Evolutionary conservation across 2,888 invertebrate genomes (phyloP), one percentile per base, ranked within the genome.

Genomic region (Eristalis intricaria): DNA sequence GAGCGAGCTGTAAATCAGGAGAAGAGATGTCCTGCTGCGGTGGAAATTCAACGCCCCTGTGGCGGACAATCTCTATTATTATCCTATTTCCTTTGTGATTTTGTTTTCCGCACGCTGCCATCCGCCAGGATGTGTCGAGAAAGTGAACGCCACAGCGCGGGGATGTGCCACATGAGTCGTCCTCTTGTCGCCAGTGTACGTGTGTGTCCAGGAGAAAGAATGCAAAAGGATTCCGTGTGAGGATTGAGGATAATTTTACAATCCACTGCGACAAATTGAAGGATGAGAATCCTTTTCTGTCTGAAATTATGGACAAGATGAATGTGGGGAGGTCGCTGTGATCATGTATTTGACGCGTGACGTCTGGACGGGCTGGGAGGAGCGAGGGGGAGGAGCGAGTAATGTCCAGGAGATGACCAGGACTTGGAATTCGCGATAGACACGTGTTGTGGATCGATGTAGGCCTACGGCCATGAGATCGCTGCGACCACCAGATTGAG

Each of bases 1-100:
- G 32, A 32, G 5, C 63, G 69, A 23, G 15, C 32, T 40, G 68
- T 56, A 58, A 69, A 81, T 81, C 68, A 56, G 38, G 32, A 32
- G 8, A 8, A 38, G 40, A 8, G 56, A 81, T 69, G 64, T 69
- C 74, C 81, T 75, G 81, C 64, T 81, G 81, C 63, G 68, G 63
- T 80, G 56, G 68, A 74, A 69, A 75, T 58, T 40, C 19, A 69
- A 75, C 74, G 50, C 79, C 80, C 80, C 61, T 22, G 58, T 43
- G 68, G 74, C 26, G 74, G 19, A 81, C 70, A 70, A 65, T 71
- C 81, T 76, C 76, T 82, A 43, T 76, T 76, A 82, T 82, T 76
- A 68, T 63, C 60, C 7, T 56, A 68, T 80, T 69, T 82, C 69
- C 66, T 82, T 65, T 76, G 81, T 66, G 60, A 43, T 32, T 79